Percentiles rank a stretch among this genome's conserved stretches.
Conservation (phyloP, 2,797 vertebrate species). For the Erithacus rubecula region DNA sequence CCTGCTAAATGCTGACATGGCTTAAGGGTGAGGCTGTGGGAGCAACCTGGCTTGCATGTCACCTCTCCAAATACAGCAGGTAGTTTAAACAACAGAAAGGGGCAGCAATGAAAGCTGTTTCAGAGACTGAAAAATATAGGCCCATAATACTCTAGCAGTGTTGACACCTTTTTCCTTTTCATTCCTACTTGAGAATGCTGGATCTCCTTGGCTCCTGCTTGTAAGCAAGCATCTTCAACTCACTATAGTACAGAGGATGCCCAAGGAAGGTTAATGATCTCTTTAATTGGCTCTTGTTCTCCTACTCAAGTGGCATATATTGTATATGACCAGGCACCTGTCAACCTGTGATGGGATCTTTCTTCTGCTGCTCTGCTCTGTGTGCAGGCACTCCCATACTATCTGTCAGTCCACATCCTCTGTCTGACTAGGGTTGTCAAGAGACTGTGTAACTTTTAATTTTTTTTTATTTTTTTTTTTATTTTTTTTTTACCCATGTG, state of each 20-base stretch:
- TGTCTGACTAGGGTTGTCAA: not conserved
- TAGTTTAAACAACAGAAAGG: not conserved
- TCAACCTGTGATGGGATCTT: not conserved
- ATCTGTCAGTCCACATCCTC: not conserved
- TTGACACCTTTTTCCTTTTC: not conserved
- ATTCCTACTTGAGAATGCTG: not conserved
- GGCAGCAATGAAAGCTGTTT: not conserved
- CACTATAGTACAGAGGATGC: not conserved
- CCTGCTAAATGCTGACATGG: not conserved
- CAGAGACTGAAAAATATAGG: not conserved
- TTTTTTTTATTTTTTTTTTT: no score
- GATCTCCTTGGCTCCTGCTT: not conserved
- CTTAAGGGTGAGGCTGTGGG: not conserved
- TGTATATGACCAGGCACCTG: not conserved
- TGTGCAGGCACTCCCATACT: not conserved
- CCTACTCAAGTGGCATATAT: not conserved
- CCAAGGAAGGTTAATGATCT: not conserved
- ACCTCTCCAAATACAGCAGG: not conserved
- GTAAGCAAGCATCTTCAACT: not conserved
- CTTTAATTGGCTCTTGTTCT: not conserved
- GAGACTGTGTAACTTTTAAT: not conserved
- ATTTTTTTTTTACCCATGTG: not conserved
- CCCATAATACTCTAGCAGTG: not conserved
- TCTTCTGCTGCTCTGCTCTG: not conserved
- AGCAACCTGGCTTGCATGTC: not conserved